Evolutionary conservation across 2,797 vertebrate species (phyloP).

Genomic region (Peromyscus melanophrys): DNA sequence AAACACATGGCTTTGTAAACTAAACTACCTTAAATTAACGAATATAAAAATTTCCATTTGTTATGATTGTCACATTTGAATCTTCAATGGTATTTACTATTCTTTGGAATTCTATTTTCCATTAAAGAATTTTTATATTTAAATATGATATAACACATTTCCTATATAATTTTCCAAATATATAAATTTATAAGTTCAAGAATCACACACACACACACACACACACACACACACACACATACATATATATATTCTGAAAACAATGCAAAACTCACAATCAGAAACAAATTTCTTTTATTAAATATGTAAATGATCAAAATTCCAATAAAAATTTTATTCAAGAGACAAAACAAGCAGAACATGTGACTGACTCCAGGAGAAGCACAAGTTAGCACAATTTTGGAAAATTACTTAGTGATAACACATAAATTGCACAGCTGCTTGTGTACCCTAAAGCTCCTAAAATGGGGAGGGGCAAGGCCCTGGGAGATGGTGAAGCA

Average conservation of each 20-base stretch:
- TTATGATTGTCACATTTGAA: not conserved
- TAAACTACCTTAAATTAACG: not conserved
- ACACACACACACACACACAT: too few relatives aligned
- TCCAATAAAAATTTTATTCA: not conserved
- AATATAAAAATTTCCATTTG: not conserved
- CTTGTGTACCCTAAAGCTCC: not conserved
- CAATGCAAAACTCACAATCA: not conserved
- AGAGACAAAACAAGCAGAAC: not conserved
- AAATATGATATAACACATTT: not conserved
- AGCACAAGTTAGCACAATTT: not conserved
- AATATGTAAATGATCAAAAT: slow-evolving; percentile 12
- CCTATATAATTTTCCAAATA: too few relatives aligned
- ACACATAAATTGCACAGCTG: not conserved
- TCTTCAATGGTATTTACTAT: not conserved
- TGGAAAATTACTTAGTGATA: not conserved
- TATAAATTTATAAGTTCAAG: not conserved
- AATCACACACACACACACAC: not conserved
- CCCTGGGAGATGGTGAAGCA: accelerated
- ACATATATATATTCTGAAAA: not conserved
- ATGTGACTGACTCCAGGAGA: not conserved
- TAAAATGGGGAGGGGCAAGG: not conserved
- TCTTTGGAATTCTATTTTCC: not conserved
- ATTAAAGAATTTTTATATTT: not conserved
- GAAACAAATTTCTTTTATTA: slow-evolving; percentile 14
- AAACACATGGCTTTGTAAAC: not conserved